Percentiles rank a stretch among this genome's conserved stretches.
phyloP scores from a whole-genome alignment of 2,113 vertebrate genomes.

The Periophthalmodon schlosseri region DNA sequence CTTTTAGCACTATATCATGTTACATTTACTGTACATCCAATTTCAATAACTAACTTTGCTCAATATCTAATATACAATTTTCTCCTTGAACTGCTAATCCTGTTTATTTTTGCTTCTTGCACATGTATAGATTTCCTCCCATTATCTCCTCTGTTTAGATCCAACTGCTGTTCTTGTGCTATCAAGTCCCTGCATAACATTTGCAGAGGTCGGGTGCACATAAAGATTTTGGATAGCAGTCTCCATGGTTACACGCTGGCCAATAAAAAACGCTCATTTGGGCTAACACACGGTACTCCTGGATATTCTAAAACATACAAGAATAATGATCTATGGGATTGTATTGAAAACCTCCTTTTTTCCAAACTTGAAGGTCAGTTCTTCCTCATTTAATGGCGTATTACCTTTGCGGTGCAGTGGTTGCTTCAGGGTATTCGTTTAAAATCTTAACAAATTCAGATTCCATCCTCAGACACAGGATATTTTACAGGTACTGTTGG shows the following conservation, averaged over 20 bases:
- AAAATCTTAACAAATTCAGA: not conserved
- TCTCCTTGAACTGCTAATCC: too few relatives aligned
- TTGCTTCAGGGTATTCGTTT: conserved; percentile 1
- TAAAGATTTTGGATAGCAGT: conserved; percentile 1
- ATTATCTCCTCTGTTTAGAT: not conserved
- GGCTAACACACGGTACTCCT: not conserved
- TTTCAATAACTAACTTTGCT: too few relatives aligned
- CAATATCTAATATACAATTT: too few relatives aligned
- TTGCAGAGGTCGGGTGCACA: not conserved
- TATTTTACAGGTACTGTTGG: not conserved
- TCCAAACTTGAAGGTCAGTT: not conserved
- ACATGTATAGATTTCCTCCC: not conserved
- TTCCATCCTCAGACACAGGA: not conserved
- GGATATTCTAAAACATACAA: not conserved
- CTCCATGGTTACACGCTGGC: not conserved
- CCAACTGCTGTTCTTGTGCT: not conserved
- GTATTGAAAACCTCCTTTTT: not conserved
- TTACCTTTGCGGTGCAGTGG: not conserved
- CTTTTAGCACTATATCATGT: too few relatives aligned
- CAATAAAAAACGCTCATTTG: not conserved
- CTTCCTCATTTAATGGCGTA: not conserved
- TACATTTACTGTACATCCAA: too few relatives aligned
- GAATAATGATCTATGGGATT: not conserved
- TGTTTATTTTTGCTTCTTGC: too few relatives aligned
- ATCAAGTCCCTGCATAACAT: not conserved